Percentiles rank a stretch among this genome's conserved stretches.
Conservation (phyloP, 2,888 invertebrate genomes). For the Orthosia gracilis region DNA sequence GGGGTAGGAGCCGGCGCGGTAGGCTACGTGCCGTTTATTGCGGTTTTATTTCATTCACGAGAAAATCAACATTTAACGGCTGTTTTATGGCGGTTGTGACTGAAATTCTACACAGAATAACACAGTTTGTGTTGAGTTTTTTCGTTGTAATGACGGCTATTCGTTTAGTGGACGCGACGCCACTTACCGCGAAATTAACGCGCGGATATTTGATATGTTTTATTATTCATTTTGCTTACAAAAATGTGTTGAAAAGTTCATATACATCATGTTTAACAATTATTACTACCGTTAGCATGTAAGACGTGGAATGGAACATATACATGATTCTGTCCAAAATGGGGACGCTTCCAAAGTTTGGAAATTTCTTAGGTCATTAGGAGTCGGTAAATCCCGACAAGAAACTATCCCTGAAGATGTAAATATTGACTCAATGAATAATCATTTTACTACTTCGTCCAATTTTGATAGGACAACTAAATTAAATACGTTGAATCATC, state of each 20-base stretch:
- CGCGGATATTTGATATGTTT: constrained; percentile 38
- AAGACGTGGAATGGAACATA: too few species aligned
- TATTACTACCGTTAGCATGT: too few species aligned
- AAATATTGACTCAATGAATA: too few species aligned
- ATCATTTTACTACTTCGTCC: too few species aligned
- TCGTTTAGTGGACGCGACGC: constrained; percentile 28
- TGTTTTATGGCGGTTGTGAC: constrained; percentile 52
- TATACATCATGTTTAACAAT: neutral
- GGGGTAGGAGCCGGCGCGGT: constrained; percentile 49
- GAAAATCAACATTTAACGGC: constrained; percentile 60
- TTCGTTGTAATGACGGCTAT: constrained; percentile 32
- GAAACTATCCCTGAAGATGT: too few species aligned
- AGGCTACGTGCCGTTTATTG: constrained; percentile 57
- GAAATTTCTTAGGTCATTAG: too few species aligned
- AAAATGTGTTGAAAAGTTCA: constrained; percentile 12
- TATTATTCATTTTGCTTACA: constrained; percentile 39
- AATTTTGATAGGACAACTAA: too few species aligned
- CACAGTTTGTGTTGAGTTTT: constrained; percentile 37
- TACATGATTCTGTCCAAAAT: too few species aligned
- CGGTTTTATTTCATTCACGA: constrained; percentile 58
- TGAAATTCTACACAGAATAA: constrained; percentile 48
- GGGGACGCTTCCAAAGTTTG: too few species aligned
- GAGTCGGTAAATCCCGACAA: too few species aligned
- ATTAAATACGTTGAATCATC: too few species aligned
- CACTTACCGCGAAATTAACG: constrained; percentile 43